phyloP scores from a whole-genome alignment of 1,140 invertebrate species.

The Monomorium pharaonis region DNA sequence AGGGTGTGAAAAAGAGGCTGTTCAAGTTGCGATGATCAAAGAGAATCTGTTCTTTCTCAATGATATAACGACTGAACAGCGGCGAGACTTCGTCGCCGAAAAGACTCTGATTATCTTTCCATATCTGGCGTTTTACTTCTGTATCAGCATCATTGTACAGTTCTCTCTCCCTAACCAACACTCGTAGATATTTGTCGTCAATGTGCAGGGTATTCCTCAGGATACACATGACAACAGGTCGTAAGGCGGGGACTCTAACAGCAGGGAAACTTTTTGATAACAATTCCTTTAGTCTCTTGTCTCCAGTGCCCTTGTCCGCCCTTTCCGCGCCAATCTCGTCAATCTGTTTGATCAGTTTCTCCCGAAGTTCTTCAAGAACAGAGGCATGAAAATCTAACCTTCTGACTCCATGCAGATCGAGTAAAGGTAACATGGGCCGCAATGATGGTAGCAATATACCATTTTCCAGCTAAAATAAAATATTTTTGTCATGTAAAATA shows the following conservation, averaged over 20 bases:
- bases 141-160: constrained; percentile 97
- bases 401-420: constrained; percentile 97
- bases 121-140: constrained; percentile 98
- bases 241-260: constrained; percentile 95
- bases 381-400: constrained; percentile 97
- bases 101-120: constrained; percentile 98
- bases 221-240: constrained; percentile 98
- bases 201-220: constrained; percentile 97
- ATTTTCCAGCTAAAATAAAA: constrained; percentile 91
- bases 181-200: constrained; percentile 95
- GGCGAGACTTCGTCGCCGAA: constrained; percentile 99
- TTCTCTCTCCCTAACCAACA: constrained; percentile 95
- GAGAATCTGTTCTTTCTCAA: constrained; percentile 95
- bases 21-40: constrained; percentile 96
- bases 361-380: constrained; percentile 96
- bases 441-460: constrained; percentile 97
- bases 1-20: constrained; percentile 95
- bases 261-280: constrained; percentile 97
- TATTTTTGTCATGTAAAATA: background rate
- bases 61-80: constrained; percentile 95
- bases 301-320: constrained; percentile 81
- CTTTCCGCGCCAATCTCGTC: constrained; percentile 94
- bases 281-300: constrained; percentile 95
- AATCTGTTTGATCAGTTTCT: constrained; percentile 95
- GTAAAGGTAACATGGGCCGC: constrained; percentile 95